A percentile compares a stretch with the other conserved stretches of the same genome.
Evolutionary conservation across 2,797 vertebrate species (phyloP).

Genomic region (Chromobotia macracanthus): DNA sequence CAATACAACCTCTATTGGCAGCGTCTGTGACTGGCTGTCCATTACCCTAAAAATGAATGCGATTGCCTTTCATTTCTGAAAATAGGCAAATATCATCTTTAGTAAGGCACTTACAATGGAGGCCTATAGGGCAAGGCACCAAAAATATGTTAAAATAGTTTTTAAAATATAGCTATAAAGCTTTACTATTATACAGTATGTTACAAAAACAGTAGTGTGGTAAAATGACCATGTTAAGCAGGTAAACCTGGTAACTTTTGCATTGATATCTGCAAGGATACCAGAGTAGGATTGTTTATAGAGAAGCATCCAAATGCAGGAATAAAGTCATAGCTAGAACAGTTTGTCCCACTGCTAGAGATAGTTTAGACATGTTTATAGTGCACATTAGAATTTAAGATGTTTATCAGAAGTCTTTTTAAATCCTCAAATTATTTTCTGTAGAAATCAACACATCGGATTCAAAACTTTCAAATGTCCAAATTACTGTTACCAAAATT

Average conservation of each 20-base stretch:
- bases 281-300: not conserved
- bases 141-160: not conserved
- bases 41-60: conserved; percentile 7
- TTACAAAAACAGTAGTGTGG: not conserved
- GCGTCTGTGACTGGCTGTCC: conserved; percentile 7
- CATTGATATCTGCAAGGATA: not conserved
- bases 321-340: too few species aligned
- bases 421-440: too few species aligned
- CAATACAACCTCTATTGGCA: conserved; percentile 9
- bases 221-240: not conserved
- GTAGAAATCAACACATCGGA: too few species aligned
- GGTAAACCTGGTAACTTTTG: not conserved
- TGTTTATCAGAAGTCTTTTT: too few species aligned
- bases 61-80: not conserved
- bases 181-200: not conserved
- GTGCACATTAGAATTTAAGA: too few species aligned
- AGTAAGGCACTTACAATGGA: not conserved
- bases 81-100: not conserved
- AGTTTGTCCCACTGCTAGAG: too few species aligned
- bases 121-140: not conserved
- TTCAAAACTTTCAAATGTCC: too few species aligned
- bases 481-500: too few species aligned
- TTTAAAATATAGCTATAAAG: too few species aligned
- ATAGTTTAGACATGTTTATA: too few species aligned
- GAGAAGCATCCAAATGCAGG: not conserved